Base-by-base conservation (phyloP, 1,140 invertebrate genomes). In the Dendrolimus punctatus region DNA sequence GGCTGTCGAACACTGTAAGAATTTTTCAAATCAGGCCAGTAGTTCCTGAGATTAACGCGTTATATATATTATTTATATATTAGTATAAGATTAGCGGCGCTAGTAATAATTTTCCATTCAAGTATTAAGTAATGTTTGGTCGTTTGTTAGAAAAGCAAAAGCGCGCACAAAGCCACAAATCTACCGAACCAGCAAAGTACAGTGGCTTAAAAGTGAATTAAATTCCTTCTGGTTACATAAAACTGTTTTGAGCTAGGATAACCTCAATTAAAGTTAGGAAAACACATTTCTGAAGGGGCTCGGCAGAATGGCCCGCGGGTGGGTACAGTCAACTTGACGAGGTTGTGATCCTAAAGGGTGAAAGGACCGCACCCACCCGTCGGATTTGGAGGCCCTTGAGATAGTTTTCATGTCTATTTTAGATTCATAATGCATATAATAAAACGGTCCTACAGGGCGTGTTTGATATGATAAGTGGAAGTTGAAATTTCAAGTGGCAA, bases 241-340 rank as follows among this genome's bases (percentile, higher is more conserved):
- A 66, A 66, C 50, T 57, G 56, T 60, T 66, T 63, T 48, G 55
- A 48, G 64, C 61, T 52, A 55, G 56, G 58, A 63, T 64, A 56
- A 60, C 58, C 60, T 57, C 57, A 58, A 60, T 62, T 64, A 61
- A 68, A 68, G 62, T 64, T 68, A 45, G 36, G 51, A 38, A 60
- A 64, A 68, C 53, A 60, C 40, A 53, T 43, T 47, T 49, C 57
- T 53, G 54, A 56, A 39, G 47, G 46, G 8, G 55, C 44, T 46
- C 48, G 46, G 42, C 37, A 49, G 49, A 51, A 42, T 49, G 46
- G 50, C 51, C 46, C 44, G 54, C 40, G 57, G 51, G 10, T 23
- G 44, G 37, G 45, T 51, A 39, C 8, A 44, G 58, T 55, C 58
- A 55, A 55, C 23, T 23, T 23, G 23, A 23, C 23, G 51, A 53